phyloP scores from a whole-genome alignment of 1,140 invertebrate genomes.

The Ganaspis sp. region DNA sequence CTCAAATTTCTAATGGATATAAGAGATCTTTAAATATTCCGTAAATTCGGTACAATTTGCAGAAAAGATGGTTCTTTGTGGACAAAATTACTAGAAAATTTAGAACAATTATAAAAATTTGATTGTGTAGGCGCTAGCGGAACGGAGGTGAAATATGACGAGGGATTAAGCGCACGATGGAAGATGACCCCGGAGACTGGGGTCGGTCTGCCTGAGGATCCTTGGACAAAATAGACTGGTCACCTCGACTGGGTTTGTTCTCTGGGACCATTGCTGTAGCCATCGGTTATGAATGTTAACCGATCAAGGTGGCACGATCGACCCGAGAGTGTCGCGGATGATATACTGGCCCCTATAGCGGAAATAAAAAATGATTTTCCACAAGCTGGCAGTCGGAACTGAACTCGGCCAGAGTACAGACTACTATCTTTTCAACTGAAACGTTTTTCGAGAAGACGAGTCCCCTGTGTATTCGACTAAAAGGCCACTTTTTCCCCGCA shows the following conservation, averaged over 20 bases:
- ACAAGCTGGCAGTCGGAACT: conserved; percentile 3
- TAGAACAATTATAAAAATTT: too few species aligned
- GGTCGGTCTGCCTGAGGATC: conserved; percentile 17
- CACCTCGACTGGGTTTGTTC: not conserved
- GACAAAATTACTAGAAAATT: too few species aligned
- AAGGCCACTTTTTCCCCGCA: conserved; percentile 3
- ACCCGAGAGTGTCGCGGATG: conserved; percentile 1
- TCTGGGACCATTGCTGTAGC: not conserved
- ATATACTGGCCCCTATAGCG: conserved; percentile 21
- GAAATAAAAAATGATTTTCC: conserved; percentile 26
- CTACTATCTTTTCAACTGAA: conserved; percentile 17
- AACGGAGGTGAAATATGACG: conserved; percentile 5
- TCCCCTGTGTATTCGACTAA: not conserved
- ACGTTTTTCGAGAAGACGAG: conserved; percentile 14
- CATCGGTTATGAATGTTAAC: conserved; percentile 25
- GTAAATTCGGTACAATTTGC: too few species aligned
- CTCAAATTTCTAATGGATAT: too few species aligned
- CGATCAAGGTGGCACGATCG: not conserved
- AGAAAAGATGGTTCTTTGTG: too few species aligned
- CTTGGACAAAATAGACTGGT: conserved; percentile 9
- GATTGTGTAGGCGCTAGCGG: too few species aligned
- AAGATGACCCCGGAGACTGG: conserved; percentile 19
- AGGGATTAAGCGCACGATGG: not conserved
- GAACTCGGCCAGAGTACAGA: too few species aligned
- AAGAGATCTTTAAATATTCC: too few species aligned